Conservation (phyloP, 1,140 invertebrate genomes). For the Apis laboriosa region DNA sequence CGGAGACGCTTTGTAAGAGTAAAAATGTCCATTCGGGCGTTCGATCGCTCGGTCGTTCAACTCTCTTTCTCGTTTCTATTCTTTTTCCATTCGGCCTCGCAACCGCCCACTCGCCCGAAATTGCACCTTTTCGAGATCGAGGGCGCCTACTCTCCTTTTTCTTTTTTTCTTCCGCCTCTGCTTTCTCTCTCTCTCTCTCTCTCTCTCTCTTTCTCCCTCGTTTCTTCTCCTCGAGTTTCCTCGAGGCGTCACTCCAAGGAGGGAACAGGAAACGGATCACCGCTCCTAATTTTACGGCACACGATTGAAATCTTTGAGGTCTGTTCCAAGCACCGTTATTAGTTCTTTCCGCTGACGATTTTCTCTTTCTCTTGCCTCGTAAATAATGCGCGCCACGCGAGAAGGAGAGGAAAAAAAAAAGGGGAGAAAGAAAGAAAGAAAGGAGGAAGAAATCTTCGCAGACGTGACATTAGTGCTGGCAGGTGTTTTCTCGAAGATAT, state of each 20-base stretch:
- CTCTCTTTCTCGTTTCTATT: slow-evolving; percentile 26
- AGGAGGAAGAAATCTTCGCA: too few species aligned
- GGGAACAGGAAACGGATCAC: slow-evolving; percentile 60
- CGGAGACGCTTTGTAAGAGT: slow-evolving; percentile 20
- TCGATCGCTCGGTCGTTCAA: slow-evolving; percentile 56
- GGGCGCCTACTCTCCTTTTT: slow-evolving; percentile 63
- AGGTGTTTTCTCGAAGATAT: too few species aligned
- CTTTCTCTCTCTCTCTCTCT: slow-evolving; percentile 37
- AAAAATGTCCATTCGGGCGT: slow-evolving; percentile 57
- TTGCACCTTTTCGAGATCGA: slow-evolving; percentile 54
- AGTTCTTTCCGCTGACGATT: not conserved
- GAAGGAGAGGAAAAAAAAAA: too few species aligned
- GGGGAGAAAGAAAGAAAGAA: too few species aligned
- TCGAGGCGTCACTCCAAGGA: slow-evolving; percentile 50
- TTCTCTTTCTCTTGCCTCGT: not conserved
- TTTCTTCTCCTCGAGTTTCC: slow-evolving; percentile 12
- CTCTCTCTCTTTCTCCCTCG: too few species aligned
- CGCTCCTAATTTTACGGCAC: slow-evolving; percentile 36
- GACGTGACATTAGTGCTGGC: too few species aligned
- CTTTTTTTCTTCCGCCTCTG: slow-evolving; percentile 28
- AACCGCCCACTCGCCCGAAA: slow-evolving; percentile 62
- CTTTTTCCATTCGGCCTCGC: slow-evolving; percentile 34
- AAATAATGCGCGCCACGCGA: slow-evolving; percentile 4
- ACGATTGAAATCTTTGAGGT: slow-evolving; percentile 12
- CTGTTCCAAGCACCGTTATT: not conserved